Evolutionary conservation across 37 sponge, comb jelly and placozoan genomes (phyloP).

Genomic region (Spongia lamella): DNA sequence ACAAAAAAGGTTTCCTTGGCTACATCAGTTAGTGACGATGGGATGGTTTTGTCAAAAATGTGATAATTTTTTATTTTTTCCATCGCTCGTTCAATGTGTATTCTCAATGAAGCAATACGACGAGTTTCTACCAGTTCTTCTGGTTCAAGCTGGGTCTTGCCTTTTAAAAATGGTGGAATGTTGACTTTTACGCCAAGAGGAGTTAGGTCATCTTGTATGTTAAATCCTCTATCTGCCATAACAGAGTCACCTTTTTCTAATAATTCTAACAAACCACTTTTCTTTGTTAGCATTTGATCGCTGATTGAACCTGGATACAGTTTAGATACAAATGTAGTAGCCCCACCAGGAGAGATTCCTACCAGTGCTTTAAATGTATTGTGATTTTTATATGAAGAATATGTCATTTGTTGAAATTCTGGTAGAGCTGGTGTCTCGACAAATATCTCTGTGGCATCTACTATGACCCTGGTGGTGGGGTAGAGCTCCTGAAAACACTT

Average conservation of each 20-base stretch:
- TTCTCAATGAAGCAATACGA: conserved; percentile 60
- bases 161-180: conserved; percentile 67
- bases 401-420: conserved; percentile 43
- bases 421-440: conserved; percentile 44
- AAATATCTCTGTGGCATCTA: conserved; percentile 43
- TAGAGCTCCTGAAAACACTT: conserved; percentile 16
- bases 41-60: conserved; percentile 58
- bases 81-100: conserved; percentile 44
- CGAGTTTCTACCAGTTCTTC: conserved; percentile 42
- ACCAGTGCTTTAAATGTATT: conserved; percentile 54
- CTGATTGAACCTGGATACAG: conserved; percentile 4
- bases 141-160: conserved; percentile 33
- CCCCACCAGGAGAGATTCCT: conserved; percentile 50
- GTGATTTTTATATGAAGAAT: conserved; percentile 1
- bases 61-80: conserved; percentile 24
- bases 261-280: conserved; percentile 33
- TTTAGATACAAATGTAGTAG: conserved; percentile 38
- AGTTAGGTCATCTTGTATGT: conserved; percentile 58
- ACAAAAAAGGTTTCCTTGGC: conserved; percentile 44
- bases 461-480: conserved; percentile 17
- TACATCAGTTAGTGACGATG: conserved; percentile 31
- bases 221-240: conserved; percentile 66
- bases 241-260: conserved; percentile 51
- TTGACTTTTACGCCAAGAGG: conserved; percentile 45
- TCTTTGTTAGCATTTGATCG: conserved; percentile 34